These are phyloP conservation scores for Pocota personata DNA, from an alignment of 2,888 invertebrate species.

Conservation along the genomic window DNA sequence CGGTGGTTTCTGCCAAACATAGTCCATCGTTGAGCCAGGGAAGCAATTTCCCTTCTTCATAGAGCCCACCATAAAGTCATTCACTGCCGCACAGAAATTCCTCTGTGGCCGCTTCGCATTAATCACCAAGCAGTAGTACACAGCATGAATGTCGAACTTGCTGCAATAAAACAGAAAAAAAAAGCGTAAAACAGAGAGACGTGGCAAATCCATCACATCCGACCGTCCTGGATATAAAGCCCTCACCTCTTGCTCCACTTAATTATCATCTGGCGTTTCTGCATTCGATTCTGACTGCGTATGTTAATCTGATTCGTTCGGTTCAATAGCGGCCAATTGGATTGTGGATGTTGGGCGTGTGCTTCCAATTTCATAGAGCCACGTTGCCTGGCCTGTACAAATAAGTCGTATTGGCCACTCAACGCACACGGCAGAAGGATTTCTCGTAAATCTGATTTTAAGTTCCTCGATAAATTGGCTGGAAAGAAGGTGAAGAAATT, in stretches of 20 bases:
- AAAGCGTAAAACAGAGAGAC: not conserved
- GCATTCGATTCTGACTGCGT: constrained; percentile 81
- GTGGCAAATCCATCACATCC: constrained; percentile 37
- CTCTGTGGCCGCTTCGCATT: constrained; percentile 76
- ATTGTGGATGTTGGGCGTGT: constrained; percentile 80
- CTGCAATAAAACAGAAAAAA: constrained; percentile 72
- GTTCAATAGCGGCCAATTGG: constrained; percentile 81
- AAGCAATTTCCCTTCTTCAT: constrained; percentile 70
- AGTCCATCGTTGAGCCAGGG: constrained; percentile 76
- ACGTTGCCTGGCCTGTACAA: constrained; percentile 79
- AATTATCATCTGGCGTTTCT: constrained; percentile 82
- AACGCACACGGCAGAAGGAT: constrained; percentile 81
- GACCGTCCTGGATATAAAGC: not conserved
- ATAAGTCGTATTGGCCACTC: constrained; percentile 81
- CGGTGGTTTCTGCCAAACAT: constrained; percentile 78
- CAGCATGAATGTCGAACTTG: constrained; percentile 82
- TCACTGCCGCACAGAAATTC: constrained; percentile 77
- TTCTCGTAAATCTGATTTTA: constrained; percentile 76
- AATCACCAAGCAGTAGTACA: constrained; percentile 81
- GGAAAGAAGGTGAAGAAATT: constrained; percentile 27
- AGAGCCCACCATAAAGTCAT: constrained; percentile 76
- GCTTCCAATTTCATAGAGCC: constrained; percentile 80
- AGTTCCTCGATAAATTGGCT: constrained; percentile 80
- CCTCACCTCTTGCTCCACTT: constrained; percentile 81
- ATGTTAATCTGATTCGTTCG: constrained; percentile 80